Evolutionary conservation across 2,888 invertebrate genomes (phyloP), one percentile per base, ranked within the genome.

Genomic region (Lycophotia porphyrea): DNA sequence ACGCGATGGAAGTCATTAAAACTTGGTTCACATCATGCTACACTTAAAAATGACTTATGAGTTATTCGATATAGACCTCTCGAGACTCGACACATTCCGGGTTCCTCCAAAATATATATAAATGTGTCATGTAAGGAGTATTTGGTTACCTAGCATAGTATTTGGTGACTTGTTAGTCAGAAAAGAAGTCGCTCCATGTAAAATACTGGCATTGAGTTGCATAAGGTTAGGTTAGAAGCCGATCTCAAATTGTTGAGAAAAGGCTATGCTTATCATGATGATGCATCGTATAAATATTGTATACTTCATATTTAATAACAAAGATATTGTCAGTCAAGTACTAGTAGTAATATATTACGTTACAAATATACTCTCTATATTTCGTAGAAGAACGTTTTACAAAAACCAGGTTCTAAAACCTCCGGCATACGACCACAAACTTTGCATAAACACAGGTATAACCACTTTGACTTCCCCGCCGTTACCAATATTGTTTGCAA

Each of bases 401-500:
- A n/a, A 73, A 47, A 39, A 8, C 34, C 24, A 18, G 27, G 31
- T 31, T 15, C 44, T 70, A 5, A 72, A 34, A 44, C 31, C 79
- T 61, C 8, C 13, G 15, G 21, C 52, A 31, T 21, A 66, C 31
- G 27, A 66, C 36, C n/a, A 31, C 55, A 36, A 79, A n/a, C 21
- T 18, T 63, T 44, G 15, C 47, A 49, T 55, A 58, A 64, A 67
- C n/a, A 49, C 31, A 58, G 34, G 47, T 67, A 58, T 58, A 80
- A 47, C 34, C 52, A 68, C 24, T 63, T 55, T 36, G 47, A 44
- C 1, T 36, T 52, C 15, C 42, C 47, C 21, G 36, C 15, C 34
- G 24, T 47, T 49, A 42, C 64, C 15, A 60, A 34, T 44, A 73
- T 36, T 66, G 11, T 44, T 27, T 44, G 39, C 66, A 71, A 82